Base-by-base conservation (phyloP, 1,140 invertebrate species). In the Drosophila seguyi region DNA sequence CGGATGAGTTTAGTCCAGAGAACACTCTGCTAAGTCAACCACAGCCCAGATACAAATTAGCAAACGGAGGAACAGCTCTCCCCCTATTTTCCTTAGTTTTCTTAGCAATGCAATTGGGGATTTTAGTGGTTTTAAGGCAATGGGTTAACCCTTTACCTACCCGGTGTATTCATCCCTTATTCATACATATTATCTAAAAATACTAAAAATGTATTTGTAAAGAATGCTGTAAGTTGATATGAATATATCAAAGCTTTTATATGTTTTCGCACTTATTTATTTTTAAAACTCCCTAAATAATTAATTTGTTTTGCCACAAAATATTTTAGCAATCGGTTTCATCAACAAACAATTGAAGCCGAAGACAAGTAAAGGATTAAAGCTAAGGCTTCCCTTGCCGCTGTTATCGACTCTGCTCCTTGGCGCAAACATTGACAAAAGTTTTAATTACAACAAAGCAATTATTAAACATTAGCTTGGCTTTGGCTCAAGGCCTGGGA, bases 401-500 rank as follows among this genome's bases (percentile, higher is more conserved):
- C 20, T 16, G 31, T 29, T 44, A 39, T 52, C 45, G 48, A 52
- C 52, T 59, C 62, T 72, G 56, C 56, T n/a, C 4, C 7, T 47
- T 16, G 59, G 47, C 76, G 69, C 75, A 81, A 87, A 87, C 79
- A 82, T 82, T 87, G 79, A 76, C 67, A 60, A 71, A 82, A 78
- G 67, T 87, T 88, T 78, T 78, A 88, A 84, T 80, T 88, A 84
- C 85, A 75, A 81, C 85, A 84, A 88, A 60, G 74, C 65, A 82
- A 82, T 87, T 72, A 59, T 67, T 81, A 71, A 62, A 60, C 63
- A 80, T 75, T 66, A 68, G 58, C 56, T 61, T 22, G 16, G 39
- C 36, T 52, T 18, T 42, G 29, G 29, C 41, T 41, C 20, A 34
- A 38, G 38, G 34, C 22, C 25, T 50, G 27, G 36, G 42, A 67